Evolutionary conservation across 2,113 vertebrate genomes (phyloP).

Genomic region (Zapus hudsonius): DNA sequence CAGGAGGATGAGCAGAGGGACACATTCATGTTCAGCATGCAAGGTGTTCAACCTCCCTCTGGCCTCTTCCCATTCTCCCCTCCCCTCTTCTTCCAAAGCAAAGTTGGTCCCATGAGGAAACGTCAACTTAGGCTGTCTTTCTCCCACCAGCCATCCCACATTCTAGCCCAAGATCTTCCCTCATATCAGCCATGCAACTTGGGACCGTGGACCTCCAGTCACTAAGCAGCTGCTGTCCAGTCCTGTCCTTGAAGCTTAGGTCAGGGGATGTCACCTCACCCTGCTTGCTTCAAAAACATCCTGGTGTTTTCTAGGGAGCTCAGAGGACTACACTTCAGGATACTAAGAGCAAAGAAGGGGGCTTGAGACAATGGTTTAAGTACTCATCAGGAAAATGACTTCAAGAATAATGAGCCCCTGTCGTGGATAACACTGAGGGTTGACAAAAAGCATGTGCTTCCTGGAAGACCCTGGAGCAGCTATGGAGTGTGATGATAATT

Average conservation of each 20-base stretch:
- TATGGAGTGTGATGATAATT: too few species aligned
- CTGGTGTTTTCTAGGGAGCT: neutral
- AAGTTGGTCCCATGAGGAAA: neutral
- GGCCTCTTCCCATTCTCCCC: too few species aligned
- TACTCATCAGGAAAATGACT: neutral
- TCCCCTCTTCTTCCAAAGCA: neutral
- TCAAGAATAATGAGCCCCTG: neutral
- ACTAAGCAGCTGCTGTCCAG: neutral
- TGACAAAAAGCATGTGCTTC: neutral
- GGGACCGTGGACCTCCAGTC: neutral
- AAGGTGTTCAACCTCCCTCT: accelerated
- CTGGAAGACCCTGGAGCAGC: neutral
- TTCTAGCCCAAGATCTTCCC: neutral
- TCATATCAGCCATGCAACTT: neutral
- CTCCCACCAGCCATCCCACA: neutral
- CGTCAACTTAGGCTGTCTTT: too few species aligned
- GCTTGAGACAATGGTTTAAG: neutral
- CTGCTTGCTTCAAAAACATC: neutral
- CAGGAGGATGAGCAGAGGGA: neutral
- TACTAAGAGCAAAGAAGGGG: neutral
- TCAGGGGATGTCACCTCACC: too few species aligned
- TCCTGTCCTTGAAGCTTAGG: neutral
- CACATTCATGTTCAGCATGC: neutral
- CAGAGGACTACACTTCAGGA: too few species aligned
- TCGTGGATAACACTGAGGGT: neutral